Evolutionary conservation across 2,888 invertebrate genomes (phyloP).

Genomic region (Ophioninae sp.): DNA sequence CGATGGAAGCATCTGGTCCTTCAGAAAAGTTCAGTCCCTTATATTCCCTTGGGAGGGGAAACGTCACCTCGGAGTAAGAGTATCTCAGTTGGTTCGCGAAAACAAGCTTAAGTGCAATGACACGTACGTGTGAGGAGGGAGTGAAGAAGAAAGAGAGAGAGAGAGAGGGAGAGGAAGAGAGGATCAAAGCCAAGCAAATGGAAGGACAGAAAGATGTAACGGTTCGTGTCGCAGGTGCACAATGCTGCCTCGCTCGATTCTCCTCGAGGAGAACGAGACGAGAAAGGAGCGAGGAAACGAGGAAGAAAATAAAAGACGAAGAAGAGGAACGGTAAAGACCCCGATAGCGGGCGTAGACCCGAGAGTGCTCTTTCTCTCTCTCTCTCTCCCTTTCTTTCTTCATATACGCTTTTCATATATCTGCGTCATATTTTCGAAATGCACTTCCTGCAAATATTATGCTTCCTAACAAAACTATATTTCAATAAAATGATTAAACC

Average conservation of each 20-base stretch:
- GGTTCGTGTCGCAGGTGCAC: slow-evolving; percentile 54
- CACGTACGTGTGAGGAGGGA: slow-evolving; percentile 30
- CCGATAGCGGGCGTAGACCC: slow-evolving; percentile 71
- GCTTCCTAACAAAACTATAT: too few species aligned
- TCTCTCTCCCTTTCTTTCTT: slow-evolving; percentile 1
- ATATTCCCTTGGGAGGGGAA: neutral
- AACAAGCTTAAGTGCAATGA: slow-evolving; percentile 18
- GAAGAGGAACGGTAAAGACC: slow-evolving; percentile 66
- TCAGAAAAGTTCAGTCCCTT: neutral
- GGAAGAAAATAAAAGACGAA: slow-evolving; percentile 43
- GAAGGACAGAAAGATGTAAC: slow-evolving; percentile 39
- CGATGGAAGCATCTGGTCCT: neutral
- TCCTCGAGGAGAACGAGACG: slow-evolving; percentile 29
- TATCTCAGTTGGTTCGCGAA: neutral
- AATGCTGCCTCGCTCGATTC: slow-evolving; percentile 33
- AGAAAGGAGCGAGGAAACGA: slow-evolving; percentile 45
- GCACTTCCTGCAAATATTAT: too few species aligned
- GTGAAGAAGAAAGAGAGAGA: neutral
- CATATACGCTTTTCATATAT: neutral
- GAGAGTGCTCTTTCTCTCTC: slow-evolving; percentile 19
- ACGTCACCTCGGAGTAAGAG: neutral
- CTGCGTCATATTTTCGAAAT: too few species aligned
- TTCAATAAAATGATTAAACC: too few species aligned
- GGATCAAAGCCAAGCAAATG: neutral
- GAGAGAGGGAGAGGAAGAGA: neutral